Evolutionary conservation across 2,888 invertebrate species (phyloP), one percentile per base, ranked within the genome.

Genomic region (Orthosia cruda): DNA sequence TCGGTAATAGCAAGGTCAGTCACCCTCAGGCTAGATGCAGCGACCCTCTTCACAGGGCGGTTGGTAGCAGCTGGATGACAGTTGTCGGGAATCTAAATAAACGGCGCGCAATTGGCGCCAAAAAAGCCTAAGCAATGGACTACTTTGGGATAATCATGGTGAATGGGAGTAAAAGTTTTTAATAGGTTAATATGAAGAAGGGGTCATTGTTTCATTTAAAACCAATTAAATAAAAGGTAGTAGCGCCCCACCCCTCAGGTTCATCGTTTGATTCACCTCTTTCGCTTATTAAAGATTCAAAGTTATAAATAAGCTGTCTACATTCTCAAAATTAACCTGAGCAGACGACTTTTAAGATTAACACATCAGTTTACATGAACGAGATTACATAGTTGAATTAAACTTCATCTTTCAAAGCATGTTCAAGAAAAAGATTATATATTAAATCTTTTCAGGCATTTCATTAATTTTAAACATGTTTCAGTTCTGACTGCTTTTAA

Each of bases 381-480:
- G 40, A 47, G 47, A 59, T 54, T 55, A 71, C 9, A 26, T 26
- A 26, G 26, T 23, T 49, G 1, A 47, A 58, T 23, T 13, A 77
- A 64, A 59, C 45, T 54, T 58, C 32, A 59, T 47, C 52, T 58
- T 45, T 52, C 16, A 49, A 23, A 71, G 26, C 26, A 45, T 13
- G 12, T 12, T 49, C 4, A 40, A 40, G 18, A 26, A 45, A 40
- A 18, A 47, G 23, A 70, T 76, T 75, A 16, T 16, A 4, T 57
- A 40, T 59, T 74, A n/a, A 64, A 64, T 65, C 26, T 66, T 71
- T 52, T 50, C 62, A 71, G 55, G 66, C 57, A 49, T 72, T 64
- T 52, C 40, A 65, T 76, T 45, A 23, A 71, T 54, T 58, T 70
- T 32, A 18, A 61, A 54, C 50, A 20, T 16, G 13, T 49, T 15